Evolutionary conservation across 2,888 invertebrate genomes (phyloP).

Genomic region (Pristionchus exspectatus): DNA sequence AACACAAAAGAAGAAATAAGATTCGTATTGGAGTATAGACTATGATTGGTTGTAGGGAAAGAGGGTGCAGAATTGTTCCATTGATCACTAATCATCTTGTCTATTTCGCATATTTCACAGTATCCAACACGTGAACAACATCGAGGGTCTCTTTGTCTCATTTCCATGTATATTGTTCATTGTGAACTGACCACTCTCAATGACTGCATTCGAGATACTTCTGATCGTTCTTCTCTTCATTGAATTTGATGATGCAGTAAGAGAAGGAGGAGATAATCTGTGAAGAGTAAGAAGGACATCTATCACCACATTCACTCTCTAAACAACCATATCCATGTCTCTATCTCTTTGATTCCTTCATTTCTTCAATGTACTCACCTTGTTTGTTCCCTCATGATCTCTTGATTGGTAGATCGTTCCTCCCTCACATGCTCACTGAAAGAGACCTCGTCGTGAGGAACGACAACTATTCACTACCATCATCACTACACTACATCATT

Average conservation of each 20-base stretch:
- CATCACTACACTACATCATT: not conserved
- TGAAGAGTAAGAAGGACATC: not conserved
- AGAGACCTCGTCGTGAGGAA: not conserved
- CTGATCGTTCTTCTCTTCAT: constrained; percentile 43
- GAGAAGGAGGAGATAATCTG: constrained; percentile 44
- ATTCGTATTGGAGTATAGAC: not conserved
- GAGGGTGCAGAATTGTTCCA: not conserved
- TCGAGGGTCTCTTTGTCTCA: not conserved
- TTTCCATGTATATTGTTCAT: not conserved
- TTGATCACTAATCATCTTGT: not conserved
- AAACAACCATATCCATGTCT: too few species aligned
- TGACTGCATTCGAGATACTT: constrained; percentile 58
- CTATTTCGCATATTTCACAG: not conserved
- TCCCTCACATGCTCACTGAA: constrained; percentile 33
- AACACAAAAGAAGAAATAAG: not conserved
- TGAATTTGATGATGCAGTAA: not conserved
- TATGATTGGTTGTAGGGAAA: not conserved
- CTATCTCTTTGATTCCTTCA: not conserved
- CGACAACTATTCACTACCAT: not conserved
- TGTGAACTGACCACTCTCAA: constrained; percentile 56
- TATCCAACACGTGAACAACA: not conserved
- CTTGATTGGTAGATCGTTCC: constrained; percentile 7
- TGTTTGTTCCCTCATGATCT: not conserved
- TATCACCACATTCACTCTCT: too few species aligned
- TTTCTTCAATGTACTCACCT: not conserved